These are phyloP conservation scores for Coendou prehensilis DNA, from an alignment of 2,797 vertebrate genomes.

Conservation along the genomic window DNA sequence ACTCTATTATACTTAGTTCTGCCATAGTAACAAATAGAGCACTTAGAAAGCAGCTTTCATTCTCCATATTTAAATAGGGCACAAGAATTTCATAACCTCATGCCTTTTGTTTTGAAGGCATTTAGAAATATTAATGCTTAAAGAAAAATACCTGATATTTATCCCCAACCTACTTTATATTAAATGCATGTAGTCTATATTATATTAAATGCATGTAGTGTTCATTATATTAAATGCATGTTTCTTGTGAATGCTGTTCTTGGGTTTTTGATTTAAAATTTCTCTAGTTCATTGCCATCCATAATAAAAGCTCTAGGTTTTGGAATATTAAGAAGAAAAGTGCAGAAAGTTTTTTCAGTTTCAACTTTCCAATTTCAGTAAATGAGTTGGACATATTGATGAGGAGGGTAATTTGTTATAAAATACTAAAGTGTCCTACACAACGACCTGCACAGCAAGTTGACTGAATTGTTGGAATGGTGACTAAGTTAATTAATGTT, in stretches of 20 bases:
- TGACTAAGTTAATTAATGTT: background rate
- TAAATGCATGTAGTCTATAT: background rate
- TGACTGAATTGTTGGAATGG: background rate
- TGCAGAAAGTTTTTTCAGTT: constrained; percentile 27
- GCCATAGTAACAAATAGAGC: background rate
- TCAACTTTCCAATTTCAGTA: constrained; percentile 47
- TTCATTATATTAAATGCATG: background rate
- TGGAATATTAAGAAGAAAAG: constrained; percentile 20
- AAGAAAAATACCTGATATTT: background rate
- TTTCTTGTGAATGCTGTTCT: background rate
- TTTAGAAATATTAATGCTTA: background rate
- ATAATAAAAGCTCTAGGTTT: constrained; percentile 2
- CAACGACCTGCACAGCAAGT: constrained; percentile 33
- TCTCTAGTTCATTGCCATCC: background rate
- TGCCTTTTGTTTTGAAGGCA: background rate
- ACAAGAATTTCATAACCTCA: background rate
- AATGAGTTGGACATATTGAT: constrained; percentile 27
- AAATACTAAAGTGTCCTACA: constrained; percentile 23
- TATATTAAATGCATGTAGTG: background rate
- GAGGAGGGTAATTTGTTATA: constrained; percentile 38
- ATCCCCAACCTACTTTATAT: background rate
- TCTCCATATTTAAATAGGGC: background rate
- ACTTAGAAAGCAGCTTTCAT: background rate
- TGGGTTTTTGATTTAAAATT: background rate
- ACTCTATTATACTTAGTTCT: background rate